phyloP scores from a whole-genome alignment of 2,797 vertebrate genomes.

The Rhincodon typus region DNA sequence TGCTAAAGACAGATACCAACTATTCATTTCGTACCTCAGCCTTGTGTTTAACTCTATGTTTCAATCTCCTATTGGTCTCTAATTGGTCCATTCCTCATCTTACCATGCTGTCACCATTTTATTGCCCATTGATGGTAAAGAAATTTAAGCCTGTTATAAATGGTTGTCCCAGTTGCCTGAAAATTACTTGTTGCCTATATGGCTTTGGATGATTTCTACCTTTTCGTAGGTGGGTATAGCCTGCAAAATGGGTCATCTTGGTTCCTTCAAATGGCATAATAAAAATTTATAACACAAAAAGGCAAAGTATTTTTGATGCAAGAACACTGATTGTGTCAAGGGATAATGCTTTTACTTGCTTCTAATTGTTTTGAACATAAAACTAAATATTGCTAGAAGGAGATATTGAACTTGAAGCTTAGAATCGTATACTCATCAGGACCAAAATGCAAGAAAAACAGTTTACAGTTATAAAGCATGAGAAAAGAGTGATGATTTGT shows the following conservation, averaged over 20 bases:
- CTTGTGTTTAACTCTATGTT: too few relatives aligned
- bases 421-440: too few relatives aligned
- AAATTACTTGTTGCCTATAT: background rate
- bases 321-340: background rate
- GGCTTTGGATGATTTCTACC: background rate
- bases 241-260: background rate
- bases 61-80: too few relatives aligned
- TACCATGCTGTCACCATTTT: too few relatives aligned
- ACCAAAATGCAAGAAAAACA: too few relatives aligned
- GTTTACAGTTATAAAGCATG: too few relatives aligned
- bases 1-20: too few relatives aligned
- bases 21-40: too few relatives aligned
- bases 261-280: background rate
- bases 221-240: background rate
- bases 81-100: too few relatives aligned
- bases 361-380: background rate
- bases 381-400: too few relatives aligned
- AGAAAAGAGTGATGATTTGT: too few relatives aligned
- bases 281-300: background rate
- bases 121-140: background rate
- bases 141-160: background rate
- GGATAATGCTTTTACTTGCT: background rate
- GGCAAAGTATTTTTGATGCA: background rate
- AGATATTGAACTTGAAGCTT: too few relatives aligned
- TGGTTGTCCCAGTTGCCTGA: background rate